These are phyloP conservation scores for Acanthurus lineatus DNA, from an alignment of 2,797 vertebrate genomes.

Conservation along the genomic window DNA sequence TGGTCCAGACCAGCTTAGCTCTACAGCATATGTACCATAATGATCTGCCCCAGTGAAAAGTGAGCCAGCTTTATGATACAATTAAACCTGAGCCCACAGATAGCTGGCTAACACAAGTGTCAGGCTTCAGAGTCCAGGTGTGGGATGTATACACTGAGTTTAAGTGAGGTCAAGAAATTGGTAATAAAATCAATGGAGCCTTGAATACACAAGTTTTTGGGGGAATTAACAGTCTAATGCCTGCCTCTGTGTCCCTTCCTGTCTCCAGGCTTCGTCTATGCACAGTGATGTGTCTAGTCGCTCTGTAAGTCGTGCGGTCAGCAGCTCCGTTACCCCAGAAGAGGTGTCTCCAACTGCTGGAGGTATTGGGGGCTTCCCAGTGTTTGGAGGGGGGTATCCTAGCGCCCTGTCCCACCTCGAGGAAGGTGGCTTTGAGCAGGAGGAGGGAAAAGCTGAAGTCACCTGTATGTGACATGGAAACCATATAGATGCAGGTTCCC, in stretches of 20 bases:
- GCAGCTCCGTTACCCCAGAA: conserved; percentile 47
- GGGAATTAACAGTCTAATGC: not conserved
- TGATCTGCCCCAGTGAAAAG: not conserved
- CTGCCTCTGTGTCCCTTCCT: not conserved
- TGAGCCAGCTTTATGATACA: not conserved
- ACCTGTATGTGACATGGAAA: conserved; percentile 90
- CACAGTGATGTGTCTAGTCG: conserved; percentile 69
- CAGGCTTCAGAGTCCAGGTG: not conserved
- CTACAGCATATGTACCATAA: too few relatives aligned
- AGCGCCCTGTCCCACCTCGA: conserved; percentile 90
- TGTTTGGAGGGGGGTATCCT: conserved; percentile 87
- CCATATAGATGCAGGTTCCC: not conserved
- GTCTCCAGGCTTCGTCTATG: conserved; percentile 53
- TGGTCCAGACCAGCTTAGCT: too few relatives aligned
- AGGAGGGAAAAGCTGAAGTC: conserved; percentile 95
- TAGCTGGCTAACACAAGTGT: too few relatives aligned
- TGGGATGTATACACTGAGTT: not conserved
- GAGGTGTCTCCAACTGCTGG: conserved; percentile 70
- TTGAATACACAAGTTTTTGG: not conserved
- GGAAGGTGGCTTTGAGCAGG: conserved; percentile 93
- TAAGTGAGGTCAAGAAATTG: not conserved
- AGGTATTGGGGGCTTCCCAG: conserved; percentile 86
- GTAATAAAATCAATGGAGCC: not conserved
- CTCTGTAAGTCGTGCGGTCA: conserved; percentile 71
- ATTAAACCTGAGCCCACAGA: too few relatives aligned